phyloP scores from a whole-genome alignment of 1,140 invertebrate species.

The Ruditapes philippinarum region DNA sequence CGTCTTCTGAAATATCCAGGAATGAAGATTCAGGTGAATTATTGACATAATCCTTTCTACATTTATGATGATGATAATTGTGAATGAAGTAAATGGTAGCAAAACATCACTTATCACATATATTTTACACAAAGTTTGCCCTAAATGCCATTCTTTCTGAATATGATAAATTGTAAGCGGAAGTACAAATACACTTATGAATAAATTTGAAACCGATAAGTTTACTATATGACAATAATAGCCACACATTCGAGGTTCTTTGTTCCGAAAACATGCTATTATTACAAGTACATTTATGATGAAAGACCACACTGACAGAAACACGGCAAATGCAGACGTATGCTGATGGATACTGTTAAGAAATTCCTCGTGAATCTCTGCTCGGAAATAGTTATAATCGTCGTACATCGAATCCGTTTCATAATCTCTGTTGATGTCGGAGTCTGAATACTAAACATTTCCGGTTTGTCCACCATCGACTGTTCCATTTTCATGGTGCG shows the following conservation, averaged over 20 bases:
- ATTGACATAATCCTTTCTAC: conserved; percentile 19
- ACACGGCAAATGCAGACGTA: not conserved
- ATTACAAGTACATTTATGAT: conserved; percentile 33
- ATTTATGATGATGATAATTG: conserved; percentile 26
- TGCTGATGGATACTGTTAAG: conserved; percentile 10
- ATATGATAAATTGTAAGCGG: conserved; percentile 57
- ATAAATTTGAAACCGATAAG: conserved; percentile 34
- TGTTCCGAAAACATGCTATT: not conserved
- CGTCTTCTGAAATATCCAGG: conserved; percentile 51
- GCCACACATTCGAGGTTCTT: not conserved
- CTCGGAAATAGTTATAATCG: not conserved
- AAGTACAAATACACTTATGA: conserved; percentile 39
- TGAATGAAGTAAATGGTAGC: conserved; percentile 27
- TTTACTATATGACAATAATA: conserved; percentile 43
- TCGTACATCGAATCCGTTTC: not conserved
- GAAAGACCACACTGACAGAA: conserved; percentile 37
- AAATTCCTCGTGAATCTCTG: conserved; percentile 44
- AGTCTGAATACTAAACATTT: not conserved
- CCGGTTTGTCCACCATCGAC: not conserved
- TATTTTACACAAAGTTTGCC: conserved; percentile 39
- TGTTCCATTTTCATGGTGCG: not conserved
- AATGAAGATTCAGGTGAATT: conserved; percentile 12
- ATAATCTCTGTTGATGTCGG: not conserved
- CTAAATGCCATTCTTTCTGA: conserved; percentile 21
- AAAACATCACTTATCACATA: conserved; percentile 28